These are phyloP conservation scores for Montipora foliosa DNA, from an alignment of 64 coral and sea anemone species.

Conservation along the genomic window DNA sequence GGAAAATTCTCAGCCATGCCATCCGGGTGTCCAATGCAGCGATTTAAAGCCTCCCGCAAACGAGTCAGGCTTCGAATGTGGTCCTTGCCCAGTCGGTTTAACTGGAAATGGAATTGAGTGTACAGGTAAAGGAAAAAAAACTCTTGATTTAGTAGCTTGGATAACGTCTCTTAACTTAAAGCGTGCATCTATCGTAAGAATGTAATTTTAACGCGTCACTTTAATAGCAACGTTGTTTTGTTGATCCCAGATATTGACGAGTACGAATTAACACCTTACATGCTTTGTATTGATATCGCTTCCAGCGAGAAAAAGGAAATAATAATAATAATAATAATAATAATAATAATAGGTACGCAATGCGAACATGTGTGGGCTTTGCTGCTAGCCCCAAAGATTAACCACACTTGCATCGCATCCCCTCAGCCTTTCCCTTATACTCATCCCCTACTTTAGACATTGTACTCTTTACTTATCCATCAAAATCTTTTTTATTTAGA, in stretches of 20 bases:
- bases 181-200: background rate
- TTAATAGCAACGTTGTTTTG: background rate
- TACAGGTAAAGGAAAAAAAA: too few relatives aligned
- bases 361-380: too few relatives aligned
- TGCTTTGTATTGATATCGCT: background rate
- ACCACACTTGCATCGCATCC: too few relatives aligned
- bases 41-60: background rate
- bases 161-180: too few relatives aligned
- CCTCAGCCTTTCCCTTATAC: too few relatives aligned
- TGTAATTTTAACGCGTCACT: background rate
- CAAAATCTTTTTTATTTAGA: too few relatives aligned
- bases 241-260: background rate
- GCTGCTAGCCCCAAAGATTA: too few relatives aligned
- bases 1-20: constrained; percentile 25
- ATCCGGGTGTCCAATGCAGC: constrained; percentile 29
- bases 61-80: constrained; percentile 21
- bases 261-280: background rate
- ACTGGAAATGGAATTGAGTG: constrained; percentile 16
- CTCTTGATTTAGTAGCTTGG: too few relatives aligned
- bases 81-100: constrained; percentile 34
- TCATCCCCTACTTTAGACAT: too few relatives aligned
- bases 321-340: too few relatives aligned
- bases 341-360: too few relatives aligned
- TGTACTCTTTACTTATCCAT: too few relatives aligned
- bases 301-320: background rate